Percentiles rank a stretch among this genome's conserved stretches.
These are phyloP conservation scores for Sycophaga agraensis DNA, from an alignment of 1,140 invertebrate genomes.

Conservation along the genomic window DNA sequence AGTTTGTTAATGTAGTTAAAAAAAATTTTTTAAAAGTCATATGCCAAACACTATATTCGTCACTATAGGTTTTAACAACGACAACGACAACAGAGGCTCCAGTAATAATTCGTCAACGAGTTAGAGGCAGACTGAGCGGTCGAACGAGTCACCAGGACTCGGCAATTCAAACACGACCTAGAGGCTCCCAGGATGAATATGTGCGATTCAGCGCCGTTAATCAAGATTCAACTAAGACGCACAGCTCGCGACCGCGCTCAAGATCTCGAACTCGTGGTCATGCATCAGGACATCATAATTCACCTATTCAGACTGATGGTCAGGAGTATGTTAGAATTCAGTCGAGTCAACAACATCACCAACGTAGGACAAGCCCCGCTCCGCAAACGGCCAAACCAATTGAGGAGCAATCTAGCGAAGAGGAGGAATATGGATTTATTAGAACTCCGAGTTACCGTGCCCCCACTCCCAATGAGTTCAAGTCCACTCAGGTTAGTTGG, in stretches of 20 bases:
- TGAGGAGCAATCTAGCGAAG: background rate
- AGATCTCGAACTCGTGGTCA: conserved; percentile 38
- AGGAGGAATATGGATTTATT: conserved; percentile 47
- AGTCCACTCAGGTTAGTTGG: too few species aligned
- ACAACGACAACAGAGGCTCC: conserved; percentile 38
- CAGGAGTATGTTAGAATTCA: conserved; percentile 52
- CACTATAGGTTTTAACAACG: too few species aligned
- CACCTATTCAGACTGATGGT: conserved; percentile 46
- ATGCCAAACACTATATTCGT: too few species aligned
- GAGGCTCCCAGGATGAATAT: conserved; percentile 49
- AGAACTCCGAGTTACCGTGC: conserved; percentile 47
- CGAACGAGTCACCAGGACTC: conserved; percentile 43
- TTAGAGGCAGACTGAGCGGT: conserved; percentile 39
- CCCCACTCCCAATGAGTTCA: too few species aligned
- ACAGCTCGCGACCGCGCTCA: conserved; percentile 23
- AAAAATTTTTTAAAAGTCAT: too few species aligned
- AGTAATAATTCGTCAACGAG: conserved; percentile 45
- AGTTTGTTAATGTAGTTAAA: too few species aligned
- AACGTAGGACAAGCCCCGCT: conserved; percentile 21
- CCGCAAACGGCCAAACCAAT: conserved; percentile 22
- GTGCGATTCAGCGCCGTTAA: conserved; percentile 54
- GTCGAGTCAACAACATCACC: conserved; percentile 27
- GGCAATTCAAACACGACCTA: conserved; percentile 44
- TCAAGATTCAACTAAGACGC: conserved; percentile 35
- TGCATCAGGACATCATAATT: conserved; percentile 33